These are phyloP conservation scores for Eriocheir sinensis DNA, from an alignment of 1,140 invertebrate genomes.

Conservation along the genomic window DNA sequence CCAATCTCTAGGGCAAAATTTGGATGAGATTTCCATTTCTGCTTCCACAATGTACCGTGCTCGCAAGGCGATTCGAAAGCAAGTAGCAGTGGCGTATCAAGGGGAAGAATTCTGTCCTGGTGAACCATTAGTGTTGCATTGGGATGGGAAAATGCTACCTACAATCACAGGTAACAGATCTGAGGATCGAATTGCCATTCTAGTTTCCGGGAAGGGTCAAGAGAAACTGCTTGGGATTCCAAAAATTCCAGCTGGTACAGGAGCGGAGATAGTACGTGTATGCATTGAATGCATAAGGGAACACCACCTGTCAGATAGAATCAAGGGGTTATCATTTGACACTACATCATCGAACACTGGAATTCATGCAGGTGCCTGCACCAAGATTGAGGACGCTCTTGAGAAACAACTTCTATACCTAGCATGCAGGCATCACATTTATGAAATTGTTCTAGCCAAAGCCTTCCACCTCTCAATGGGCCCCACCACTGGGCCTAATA, in stretches of 20 bases:
- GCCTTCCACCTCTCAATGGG: neutral
- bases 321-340: slow-evolving; percentile 37
- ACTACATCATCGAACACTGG: slow-evolving; percentile 41
- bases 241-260: neutral
- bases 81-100: too few relatives aligned
- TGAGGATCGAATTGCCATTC: slow-evolving; percentile 7
- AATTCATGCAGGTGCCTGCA: neutral
- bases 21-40: slow-evolving; percentile 24
- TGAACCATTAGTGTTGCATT: too few relatives aligned
- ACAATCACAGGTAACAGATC: neutral
- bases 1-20: neutral
- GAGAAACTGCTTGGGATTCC: neutral
- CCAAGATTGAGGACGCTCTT: neutral
- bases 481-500: slow-evolving; percentile 10
- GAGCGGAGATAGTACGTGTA: neutral
- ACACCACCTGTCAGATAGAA: neutral
- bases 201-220: neutral
- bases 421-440: slow-evolving; percentile 1
- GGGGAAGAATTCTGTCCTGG: too few relatives aligned
- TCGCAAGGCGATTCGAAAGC: too few relatives aligned
- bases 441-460: neutral
- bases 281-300: neutral
- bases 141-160: slow-evolving; percentile 40
- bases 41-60: slow-evolving; percentile 22
- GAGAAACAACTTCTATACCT: slow-evolving; percentile 32